Evolutionary conservation across 2,888 invertebrate species (phyloP), one percentile per base, ranked within the genome.

Genomic region (Chrysolina americana): DNA sequence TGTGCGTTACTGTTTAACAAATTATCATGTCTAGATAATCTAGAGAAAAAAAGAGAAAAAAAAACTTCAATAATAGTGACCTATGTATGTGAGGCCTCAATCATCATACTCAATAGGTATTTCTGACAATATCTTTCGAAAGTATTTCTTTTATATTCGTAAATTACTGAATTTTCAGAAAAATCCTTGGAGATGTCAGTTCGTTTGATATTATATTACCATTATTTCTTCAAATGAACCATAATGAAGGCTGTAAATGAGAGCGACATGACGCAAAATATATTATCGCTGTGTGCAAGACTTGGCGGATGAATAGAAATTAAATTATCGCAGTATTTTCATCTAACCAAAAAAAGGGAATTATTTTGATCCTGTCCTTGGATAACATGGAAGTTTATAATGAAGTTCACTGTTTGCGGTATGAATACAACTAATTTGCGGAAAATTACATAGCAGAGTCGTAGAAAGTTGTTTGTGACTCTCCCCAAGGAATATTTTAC

Each of bases 151-250:
- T 36, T 36, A 36, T 36, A 36, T 36, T 36, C 36, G 8, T 36
- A 36, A 36, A 3, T 36, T 36, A 36, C 36, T 36, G 8, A 28
- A 28, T 28, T 59, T 28, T 28, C 15, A 15, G 28, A 59, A 59
- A 23, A 59, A 23, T 56, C 13, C 21, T 13, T 56, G 11, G 21
- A 13, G 28, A 13, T 59, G 28, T 59, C 59, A 59, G 8, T 59
- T n/a, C 28, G n/a, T 59, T 59, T 23, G 23, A 28, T 8, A 28
- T 59, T 59, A 59, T 28, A 28, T 59, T 28, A 59, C 59, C n/a
- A 53, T n/a, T 53, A n/a, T 0, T 11, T 3, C 19, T 19, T 19
- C 19, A 59, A 28, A 11, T 15, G 28, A 59, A 6, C n/a, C 59
- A 28, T 28, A 59, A 59, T 28, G 28, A 28, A 13, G 23, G 28